These are phyloP conservation scores for Rhynchomys soricoides DNA, from an alignment of 2,113 vertebrate genomes.

Conservation along the genomic window DNA sequence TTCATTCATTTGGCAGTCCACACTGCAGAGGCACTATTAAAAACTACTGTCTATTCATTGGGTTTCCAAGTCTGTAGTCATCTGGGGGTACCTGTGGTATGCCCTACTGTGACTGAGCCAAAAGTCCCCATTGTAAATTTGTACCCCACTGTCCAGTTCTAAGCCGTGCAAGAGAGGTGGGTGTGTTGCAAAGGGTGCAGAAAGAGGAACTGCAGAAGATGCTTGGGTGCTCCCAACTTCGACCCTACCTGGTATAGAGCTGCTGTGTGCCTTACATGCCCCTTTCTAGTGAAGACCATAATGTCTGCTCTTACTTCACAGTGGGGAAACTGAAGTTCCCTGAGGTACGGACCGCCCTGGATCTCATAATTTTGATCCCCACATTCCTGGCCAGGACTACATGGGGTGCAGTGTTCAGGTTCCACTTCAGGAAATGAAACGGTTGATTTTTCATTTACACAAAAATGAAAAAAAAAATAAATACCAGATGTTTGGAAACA, in stretches of 20 bases:
- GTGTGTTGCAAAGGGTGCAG: too few species aligned
- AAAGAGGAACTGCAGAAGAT: not conserved
- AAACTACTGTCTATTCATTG: not conserved
- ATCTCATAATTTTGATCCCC: not conserved
- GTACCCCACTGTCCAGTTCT: too few species aligned
- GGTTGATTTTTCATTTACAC: conserved; percentile 70
- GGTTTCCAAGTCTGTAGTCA: not conserved
- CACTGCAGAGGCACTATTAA: not conserved
- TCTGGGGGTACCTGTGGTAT: not conserved
- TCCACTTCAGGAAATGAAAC: conserved; percentile 27
- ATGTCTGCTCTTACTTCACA: not conserved
- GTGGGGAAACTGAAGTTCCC: not conserved
- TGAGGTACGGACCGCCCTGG: not conserved
- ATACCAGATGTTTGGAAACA: conserved; percentile 67
- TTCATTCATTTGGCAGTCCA: not conserved
- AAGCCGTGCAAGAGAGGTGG: not conserved
- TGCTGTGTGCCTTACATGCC: not conserved
- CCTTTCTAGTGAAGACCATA: not conserved
- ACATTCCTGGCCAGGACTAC: not conserved
- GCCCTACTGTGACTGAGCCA: not conserved
- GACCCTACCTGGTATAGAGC: not conserved
- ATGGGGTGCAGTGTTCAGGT: not conserved
- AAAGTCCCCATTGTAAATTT: not conserved
- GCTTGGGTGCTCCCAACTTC: not conserved
- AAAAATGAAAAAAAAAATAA: conserved; percentile 81